Evolutionary conservation across 2,797 vertebrate species (phyloP), one percentile per base, ranked within the genome.

Genomic region (Crenichthys baileyi): DNA sequence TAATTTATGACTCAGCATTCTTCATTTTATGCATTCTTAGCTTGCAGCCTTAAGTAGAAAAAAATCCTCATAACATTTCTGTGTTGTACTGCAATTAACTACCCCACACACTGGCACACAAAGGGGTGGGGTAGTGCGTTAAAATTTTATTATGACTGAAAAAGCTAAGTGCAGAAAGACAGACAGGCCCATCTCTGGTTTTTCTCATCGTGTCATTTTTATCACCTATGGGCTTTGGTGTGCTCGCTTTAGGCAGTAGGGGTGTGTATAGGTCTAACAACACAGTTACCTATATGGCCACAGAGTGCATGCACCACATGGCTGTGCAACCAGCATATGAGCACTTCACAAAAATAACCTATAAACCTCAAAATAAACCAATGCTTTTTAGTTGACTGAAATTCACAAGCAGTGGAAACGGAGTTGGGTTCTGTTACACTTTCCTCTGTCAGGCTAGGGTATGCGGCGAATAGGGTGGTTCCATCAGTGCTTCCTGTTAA

Each of bases 161-260:
- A 93, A 90, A 79, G 70, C 8, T 44, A 51, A 76, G 79, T 58
- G 78, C 15, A 36, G 81, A 85, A 81, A 90, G 89, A 91, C 83
- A 88, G 91, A 92, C 90, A 87, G 58, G 83, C 92, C 87, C 87
- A 93, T 92, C 90, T 95, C 93, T 95, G 94, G 89, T 93, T 94
- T 94, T 92, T 92, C 92, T 95, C 94, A 95, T 84, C 81, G 75
- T 94, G 93, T 93, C 92, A 75, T 94, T 95, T 95, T 95, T 95
- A 95, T 95, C 93, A 92, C 94, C 90, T 86, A 73, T 78, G 91
- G 83, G 87, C 79, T 89, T 79, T 81, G 83, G 89, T 90, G 80
- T 41, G 71, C 73, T 83, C n/a, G 63, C 84, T 85, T 88, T 79
- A 84, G 79, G 81, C 85, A 70, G 82, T 84, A 85, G 80, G 67